phyloP scores from a whole-genome alignment of 2,113 vertebrate species.

The Amazona guildingii region DNA sequence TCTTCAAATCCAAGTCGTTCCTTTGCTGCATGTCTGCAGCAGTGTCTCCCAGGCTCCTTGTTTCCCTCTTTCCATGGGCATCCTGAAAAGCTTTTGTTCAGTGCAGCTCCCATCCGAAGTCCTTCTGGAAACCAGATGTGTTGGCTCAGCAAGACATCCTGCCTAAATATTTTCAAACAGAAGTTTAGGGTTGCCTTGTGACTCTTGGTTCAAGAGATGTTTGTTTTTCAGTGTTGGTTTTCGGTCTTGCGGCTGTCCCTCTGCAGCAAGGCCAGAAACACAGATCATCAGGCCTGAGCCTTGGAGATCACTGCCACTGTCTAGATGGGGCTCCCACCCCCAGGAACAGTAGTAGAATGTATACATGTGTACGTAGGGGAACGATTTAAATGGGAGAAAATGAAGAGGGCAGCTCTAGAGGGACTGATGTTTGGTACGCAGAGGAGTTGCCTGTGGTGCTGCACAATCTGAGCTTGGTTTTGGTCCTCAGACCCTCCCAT shows the following conservation, averaged over 20 bases:
- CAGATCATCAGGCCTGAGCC: background rate
- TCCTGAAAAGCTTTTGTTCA: background rate
- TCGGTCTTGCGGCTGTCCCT: background rate
- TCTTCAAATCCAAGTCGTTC: background rate
- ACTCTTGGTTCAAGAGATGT: background rate
- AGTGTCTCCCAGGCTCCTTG: background rate
- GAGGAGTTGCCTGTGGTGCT: background rate
- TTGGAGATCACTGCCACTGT: background rate
- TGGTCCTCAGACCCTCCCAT: background rate
- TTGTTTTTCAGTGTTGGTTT: background rate
- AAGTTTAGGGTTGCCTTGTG: slow-evolving; percentile 34
- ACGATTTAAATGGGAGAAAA: background rate
- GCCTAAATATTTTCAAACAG: slow-evolving; percentile 48
- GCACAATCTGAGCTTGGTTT: background rate
- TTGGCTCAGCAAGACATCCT: slow-evolving; percentile 37
- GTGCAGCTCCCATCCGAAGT: background rate
- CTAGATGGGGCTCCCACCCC: background rate
- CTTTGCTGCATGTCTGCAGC: background rate
- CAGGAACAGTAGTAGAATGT: background rate
- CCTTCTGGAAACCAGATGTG: slow-evolving; percentile 63
- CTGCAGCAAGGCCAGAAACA: background rate
- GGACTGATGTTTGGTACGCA: background rate
- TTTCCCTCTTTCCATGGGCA: background rate
- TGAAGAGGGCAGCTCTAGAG: background rate
- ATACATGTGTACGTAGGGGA: background rate